Evolutionary conservation across 2,888 invertebrate genomes (phyloP).

Genomic region (Petrophora chlorosata): DNA sequence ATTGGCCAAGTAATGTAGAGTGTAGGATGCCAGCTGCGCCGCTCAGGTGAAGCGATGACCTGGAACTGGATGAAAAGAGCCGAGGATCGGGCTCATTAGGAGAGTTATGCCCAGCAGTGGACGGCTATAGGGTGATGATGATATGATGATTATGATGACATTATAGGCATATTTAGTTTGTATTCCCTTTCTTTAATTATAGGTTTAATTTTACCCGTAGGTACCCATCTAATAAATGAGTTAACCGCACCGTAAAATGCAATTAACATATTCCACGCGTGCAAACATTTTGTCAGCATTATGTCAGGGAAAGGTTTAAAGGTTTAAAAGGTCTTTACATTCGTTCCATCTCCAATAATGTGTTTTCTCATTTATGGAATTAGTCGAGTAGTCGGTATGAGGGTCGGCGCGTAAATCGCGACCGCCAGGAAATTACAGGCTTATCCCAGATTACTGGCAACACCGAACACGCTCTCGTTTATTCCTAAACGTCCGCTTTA

Average conservation of each 20-base stretch:
- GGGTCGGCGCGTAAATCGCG: slow-evolving; percentile 52
- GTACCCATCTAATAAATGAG: too few relatives aligned
- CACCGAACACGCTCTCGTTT: slow-evolving; percentile 54
- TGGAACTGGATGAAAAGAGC: too few relatives aligned
- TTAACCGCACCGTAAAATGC: slow-evolving; percentile 14
- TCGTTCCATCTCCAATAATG: slow-evolving; percentile 37
- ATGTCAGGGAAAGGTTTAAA: slow-evolving; percentile 15
- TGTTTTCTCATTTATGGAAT: slow-evolving; percentile 40
- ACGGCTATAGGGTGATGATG: too few relatives aligned
- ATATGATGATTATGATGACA: too few relatives aligned
- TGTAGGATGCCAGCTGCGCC: too few relatives aligned
- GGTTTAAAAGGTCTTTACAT: slow-evolving; percentile 28
- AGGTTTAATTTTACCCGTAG: too few relatives aligned
- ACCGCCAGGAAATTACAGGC: slow-evolving; percentile 59
- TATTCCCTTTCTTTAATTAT: too few relatives aligned
- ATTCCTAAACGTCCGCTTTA: slow-evolving; percentile 44
- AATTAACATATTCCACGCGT: slow-evolving; percentile 23
- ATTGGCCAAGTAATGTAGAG: too few relatives aligned
- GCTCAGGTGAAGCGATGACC: too few relatives aligned
- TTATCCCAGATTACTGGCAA: slow-evolving; percentile 62
- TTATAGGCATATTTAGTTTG: too few relatives aligned
- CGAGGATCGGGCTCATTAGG: too few relatives aligned
- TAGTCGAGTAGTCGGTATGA: slow-evolving; percentile 37
- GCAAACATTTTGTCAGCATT: slow-evolving; percentile 18
- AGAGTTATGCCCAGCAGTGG: too few relatives aligned